Evolutionary conservation across 2,888 invertebrate species (phyloP).

Genomic region (Scaptomyza caliginosa): DNA sequence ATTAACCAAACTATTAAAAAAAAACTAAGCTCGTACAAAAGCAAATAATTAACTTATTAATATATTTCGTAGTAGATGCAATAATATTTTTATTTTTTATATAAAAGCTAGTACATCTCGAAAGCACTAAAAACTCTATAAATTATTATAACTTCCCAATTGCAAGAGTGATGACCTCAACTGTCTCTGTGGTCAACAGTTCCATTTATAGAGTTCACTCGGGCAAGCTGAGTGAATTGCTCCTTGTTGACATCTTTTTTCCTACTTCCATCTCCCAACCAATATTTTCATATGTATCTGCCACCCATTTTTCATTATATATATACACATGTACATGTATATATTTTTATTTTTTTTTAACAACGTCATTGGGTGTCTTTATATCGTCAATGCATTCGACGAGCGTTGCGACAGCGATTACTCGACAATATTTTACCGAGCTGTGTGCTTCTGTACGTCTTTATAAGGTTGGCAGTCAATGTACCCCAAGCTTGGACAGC

Average conservation of each 20-base stretch:
- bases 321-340: background rate
- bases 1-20: no score
- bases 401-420: conserved; percentile 73
- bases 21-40: no score
- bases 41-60: no score
- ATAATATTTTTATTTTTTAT: no score
- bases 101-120: background rate
- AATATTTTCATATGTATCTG: conserved; percentile 1
- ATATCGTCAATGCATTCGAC: conserved; percentile 53
- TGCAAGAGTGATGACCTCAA: conserved; percentile 1
- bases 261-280: background rate
- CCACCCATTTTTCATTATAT: conserved; percentile 1
- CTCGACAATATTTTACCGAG: conserved; percentile 79
- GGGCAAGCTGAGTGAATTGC: conserved; percentile 21
- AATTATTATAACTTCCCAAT: background rate
- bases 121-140: background rate
- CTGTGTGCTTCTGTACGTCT: conserved; percentile 36
- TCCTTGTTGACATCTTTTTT: conserved; percentile 44
- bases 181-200: conserved; percentile 5
- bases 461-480: conserved; percentile 49
- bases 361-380: conserved; percentile 63
- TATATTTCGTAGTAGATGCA: no score
- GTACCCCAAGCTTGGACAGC: conserved; percentile 30
- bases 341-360: conserved; percentile 29
- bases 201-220: conserved; percentile 43